Evolutionary conservation across 2,113 vertebrate species (phyloP).

Genomic region (Rana temporaria): DNA sequence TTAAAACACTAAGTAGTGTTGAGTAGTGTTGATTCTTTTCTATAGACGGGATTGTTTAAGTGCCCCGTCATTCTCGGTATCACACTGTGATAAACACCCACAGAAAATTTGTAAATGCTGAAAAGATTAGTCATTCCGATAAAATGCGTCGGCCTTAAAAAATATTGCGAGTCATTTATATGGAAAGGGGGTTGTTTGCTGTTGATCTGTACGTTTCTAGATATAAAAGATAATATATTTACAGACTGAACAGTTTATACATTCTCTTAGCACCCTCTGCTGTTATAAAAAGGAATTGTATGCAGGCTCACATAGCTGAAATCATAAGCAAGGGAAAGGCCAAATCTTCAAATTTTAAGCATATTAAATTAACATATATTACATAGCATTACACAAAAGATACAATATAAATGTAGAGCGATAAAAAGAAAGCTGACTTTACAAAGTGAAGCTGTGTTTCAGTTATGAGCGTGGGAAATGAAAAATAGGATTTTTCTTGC

Average conservation of each 20-base stretch:
- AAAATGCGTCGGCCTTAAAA: neutral
- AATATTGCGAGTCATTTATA: neutral
- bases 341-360: too few relatives aligned
- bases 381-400: too few relatives aligned
- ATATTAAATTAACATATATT: too few relatives aligned
- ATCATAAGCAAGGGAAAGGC: too few relatives aligned
- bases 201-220: neutral
- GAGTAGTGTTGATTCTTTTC: neutral
- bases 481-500: too few relatives aligned
- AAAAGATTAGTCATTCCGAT: neutral
- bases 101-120: constrained; percentile 1
- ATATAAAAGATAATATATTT: neutral
- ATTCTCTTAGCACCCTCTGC: constrained; percentile 71
- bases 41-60: neutral
- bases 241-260: neutral
- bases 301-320: neutral
- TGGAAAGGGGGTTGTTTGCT: neutral
- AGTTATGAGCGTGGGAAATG: too few relatives aligned
- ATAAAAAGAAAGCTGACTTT: too few relatives aligned
- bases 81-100: neutral
- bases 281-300: constrained; percentile 61
- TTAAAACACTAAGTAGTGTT: neutral
- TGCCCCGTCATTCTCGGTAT: neutral
- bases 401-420: too few relatives aligned
- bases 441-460: too few relatives aligned